phyloP scores from a whole-genome alignment of 2,113 vertebrate species.

The Nipponia nippon region DNA sequence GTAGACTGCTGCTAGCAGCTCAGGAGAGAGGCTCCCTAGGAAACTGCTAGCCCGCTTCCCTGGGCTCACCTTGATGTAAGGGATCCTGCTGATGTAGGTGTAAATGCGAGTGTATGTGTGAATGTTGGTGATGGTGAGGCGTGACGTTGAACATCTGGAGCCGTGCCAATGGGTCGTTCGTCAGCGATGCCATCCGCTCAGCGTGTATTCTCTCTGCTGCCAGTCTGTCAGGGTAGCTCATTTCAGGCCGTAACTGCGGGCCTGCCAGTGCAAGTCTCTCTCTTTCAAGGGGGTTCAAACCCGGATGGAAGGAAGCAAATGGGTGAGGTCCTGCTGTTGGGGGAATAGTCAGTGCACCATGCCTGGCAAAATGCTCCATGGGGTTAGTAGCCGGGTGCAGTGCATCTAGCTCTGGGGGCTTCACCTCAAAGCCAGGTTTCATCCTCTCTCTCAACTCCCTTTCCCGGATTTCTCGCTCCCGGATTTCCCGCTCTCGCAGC shows the following conservation, averaged over 20 bases:
- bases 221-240: constrained; percentile 95
- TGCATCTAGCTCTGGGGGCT: constrained; percentile 92
- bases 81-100: constrained; percentile 99
- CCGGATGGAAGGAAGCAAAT: constrained; percentile 93
- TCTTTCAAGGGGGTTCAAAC: constrained; percentile 91
- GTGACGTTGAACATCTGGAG: constrained; percentile 99
- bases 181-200: constrained; percentile 93
- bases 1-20: neutral
- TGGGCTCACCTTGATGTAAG: constrained; percentile 91
- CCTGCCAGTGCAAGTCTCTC: constrained; percentile 92
- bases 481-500: constrained; percentile 89
- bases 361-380: constrained; percentile 98
- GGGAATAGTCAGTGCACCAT: constrained; percentile 91
- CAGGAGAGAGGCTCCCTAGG: fast-evolving
- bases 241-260: constrained; percentile 92
- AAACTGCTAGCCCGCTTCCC: fast-evolving
- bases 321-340: constrained; percentile 90
- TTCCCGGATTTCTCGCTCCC: constrained; percentile 91
- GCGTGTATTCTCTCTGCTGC: constrained; percentile 94
- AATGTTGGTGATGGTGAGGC: constrained; percentile 98
- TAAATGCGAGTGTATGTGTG: constrained; percentile 97
- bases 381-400: constrained; percentile 94
- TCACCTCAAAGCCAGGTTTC: constrained; percentile 98
- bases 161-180: constrained; percentile 92
- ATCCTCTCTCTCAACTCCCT: constrained; percentile 92